These are phyloP conservation scores for Hypsopygia costalis DNA, from an alignment of 2,888 invertebrate genomes.

Conservation along the genomic window DNA sequence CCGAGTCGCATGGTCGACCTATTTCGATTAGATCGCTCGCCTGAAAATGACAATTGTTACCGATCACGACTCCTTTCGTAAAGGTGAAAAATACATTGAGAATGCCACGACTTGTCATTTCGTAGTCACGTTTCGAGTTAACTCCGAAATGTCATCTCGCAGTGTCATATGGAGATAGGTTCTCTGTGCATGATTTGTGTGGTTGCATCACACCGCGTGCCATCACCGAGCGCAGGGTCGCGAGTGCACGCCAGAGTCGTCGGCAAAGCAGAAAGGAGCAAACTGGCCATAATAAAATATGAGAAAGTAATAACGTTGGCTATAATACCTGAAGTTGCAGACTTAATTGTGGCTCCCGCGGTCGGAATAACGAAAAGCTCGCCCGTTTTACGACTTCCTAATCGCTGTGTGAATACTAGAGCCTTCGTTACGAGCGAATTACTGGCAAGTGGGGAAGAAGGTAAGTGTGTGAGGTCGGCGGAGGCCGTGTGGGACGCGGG, in stretches of 20 bases:
- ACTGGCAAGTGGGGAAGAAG: slow-evolving; percentile 38
- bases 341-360: background rate
- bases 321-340: slow-evolving; percentile 7
- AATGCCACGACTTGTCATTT: slow-evolving; percentile 79
- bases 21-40: slow-evolving; percentile 61
- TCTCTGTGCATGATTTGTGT: background rate
- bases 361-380: slow-evolving; percentile 2
- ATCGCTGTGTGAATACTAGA: slow-evolving; percentile 16
- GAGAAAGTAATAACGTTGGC: slow-evolving; percentile 10
- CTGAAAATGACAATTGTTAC: slow-evolving; percentile 59
- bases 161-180: slow-evolving; percentile 28
- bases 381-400: slow-evolving; percentile 26
- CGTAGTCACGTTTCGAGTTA: slow-evolving; percentile 59
- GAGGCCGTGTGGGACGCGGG: slow-evolving; percentile 16
- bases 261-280: no score
- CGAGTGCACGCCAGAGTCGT: background rate
- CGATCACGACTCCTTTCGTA: slow-evolving; percentile 75
- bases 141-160: slow-evolving; percentile 60
- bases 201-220: background rate
- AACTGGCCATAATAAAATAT: background rate
- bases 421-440: slow-evolving; percentile 13
- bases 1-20: slow-evolving; percentile 38
- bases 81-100: slow-evolving; percentile 76
- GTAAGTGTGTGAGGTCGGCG: slow-evolving; percentile 30
- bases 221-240: background rate